Evolutionary conservation across 2,113 vertebrate genomes (phyloP), one percentile per base, ranked within the genome.

Genomic region (Atherinomorus stipes): DNA sequence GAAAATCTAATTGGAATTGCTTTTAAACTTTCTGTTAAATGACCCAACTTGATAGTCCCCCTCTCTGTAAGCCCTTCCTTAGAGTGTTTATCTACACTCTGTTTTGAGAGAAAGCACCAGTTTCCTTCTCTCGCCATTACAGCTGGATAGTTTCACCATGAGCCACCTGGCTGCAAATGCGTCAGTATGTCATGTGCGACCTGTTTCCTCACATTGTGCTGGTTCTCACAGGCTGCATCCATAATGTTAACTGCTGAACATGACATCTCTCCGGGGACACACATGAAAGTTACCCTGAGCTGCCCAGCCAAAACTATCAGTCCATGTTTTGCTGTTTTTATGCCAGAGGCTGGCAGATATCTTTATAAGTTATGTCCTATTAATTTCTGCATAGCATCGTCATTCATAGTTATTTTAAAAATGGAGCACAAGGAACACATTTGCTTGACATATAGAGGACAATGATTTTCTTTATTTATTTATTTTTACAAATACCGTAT

Each of bases 171-270:
- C 64, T 49, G 47, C 53, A 40, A 72, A 77, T 90, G 87, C 89
- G 86, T 90, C 81, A 89, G 84, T 49, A 61, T 50, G 79, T 90
- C 84, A 89, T 75, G 78, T 64, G 79, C 34, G 11, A 57, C 56
- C 68, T 64, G 77, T 92, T 93, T 93, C 93, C 92, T 93, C 74
- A n/a, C 72, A 94, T 93, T 93, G 92, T 93, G 81, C 78, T 80
- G 50, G 54, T 26, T 44, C 71, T 64, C 63, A 3, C 54, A 64
- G 65, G 25, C 69, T 66, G 49, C 13, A 13, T 45, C 37, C 54
- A 25, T 53, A 74, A 9, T 69, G 40, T 66, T 66, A 74, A 64
- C 26, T 16, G 63, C 49, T 78, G 57, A 60, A 79, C 54, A 18
- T 71, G 69, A 73, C 66, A 76, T 52, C 54, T 50, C 66, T 50